Evolutionary conservation across 2,797 vertebrate genomes (phyloP).

Genomic region (Sebastes paucispinis): DNA sequence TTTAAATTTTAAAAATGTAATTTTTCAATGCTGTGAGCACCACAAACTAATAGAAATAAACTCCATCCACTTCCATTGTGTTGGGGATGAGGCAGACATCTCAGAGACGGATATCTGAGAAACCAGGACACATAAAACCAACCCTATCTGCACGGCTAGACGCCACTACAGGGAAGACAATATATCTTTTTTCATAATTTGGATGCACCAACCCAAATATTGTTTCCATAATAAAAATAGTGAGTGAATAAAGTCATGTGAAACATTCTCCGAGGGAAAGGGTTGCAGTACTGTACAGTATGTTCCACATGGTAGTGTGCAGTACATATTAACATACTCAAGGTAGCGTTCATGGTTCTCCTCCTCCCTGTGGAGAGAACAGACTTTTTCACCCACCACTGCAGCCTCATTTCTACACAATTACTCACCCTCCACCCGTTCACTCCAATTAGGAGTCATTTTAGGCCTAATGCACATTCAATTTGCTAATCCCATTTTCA

Average conservation of each 20-base stretch:
- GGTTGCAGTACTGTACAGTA: not conserved
- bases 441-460: slow-evolving; percentile 61
- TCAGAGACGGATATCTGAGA: not conserved
- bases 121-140: not conserved
- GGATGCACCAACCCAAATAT: not conserved
- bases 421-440: slow-evolving; percentile 53
- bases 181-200: not conserved
- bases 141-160: too few species aligned
- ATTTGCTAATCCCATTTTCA: slow-evolving; percentile 70
- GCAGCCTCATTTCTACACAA: slow-evolving; percentile 48
- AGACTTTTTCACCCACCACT: slow-evolving; percentile 28
- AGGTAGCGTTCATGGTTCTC: not conserved
- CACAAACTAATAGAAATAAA: not conserved
- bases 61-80: not conserved
- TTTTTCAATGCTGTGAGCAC: not conserved
- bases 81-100: not conserved
- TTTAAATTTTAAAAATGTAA: not conserved
- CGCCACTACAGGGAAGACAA: not conserved
- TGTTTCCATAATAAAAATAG: not conserved
- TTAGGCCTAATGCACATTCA: slow-evolving; percentile 66
- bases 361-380: slow-evolving; percentile 25
- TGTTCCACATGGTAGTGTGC: not conserved
- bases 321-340: not conserved
- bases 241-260: not conserved
- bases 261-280: not conserved